phyloP scores from a whole-genome alignment of 2,113 vertebrate species.

The Colaptes auratus region DNA sequence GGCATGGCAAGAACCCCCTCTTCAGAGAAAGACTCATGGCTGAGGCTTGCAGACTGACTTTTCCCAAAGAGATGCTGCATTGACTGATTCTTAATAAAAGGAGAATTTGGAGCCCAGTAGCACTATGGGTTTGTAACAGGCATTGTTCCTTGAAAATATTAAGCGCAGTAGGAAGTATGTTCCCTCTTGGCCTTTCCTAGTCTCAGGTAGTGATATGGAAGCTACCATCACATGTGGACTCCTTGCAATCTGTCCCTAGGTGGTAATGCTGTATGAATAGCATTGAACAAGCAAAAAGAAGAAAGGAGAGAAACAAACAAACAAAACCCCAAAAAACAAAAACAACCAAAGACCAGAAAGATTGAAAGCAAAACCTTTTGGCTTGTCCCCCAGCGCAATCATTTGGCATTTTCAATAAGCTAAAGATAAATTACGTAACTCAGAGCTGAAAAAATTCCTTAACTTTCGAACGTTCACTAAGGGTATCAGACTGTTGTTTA shows the following conservation, averaged over 20 bases:
- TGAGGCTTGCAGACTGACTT: slow-evolving; percentile 35
- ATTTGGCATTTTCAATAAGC: neutral
- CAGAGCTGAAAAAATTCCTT: neutral
- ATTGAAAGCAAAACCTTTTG: slow-evolving; percentile 28
- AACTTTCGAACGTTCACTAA: neutral
- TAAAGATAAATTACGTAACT: neutral
- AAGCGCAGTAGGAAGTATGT: neutral
- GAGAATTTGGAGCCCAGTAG: neutral
- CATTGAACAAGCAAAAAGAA: slow-evolving; percentile 42
- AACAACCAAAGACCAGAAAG: neutral
- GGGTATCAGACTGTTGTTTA: neutral
- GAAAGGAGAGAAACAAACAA: neutral
- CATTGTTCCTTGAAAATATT: slow-evolving; percentile 57
- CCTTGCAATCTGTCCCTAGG: slow-evolving; percentile 43
- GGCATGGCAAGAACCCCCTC: neutral
- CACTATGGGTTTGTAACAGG: slow-evolving; percentile 10
- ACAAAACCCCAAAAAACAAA: neutral
- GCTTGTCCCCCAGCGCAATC: neutral
- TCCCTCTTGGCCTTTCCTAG: slow-evolving; percentile 27
- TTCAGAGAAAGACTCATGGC: neutral
- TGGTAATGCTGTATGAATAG: slow-evolving; percentile 43
- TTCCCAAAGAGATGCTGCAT: slow-evolving; percentile 25
- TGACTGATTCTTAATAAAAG: slow-evolving; percentile 63
- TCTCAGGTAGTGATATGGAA: slow-evolving; percentile 44
- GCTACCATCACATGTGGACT: slow-evolving; percentile 42